phyloP scores from a whole-genome alignment of 2,888 invertebrate genomes.

The Hypomecis atomaria region DNA sequence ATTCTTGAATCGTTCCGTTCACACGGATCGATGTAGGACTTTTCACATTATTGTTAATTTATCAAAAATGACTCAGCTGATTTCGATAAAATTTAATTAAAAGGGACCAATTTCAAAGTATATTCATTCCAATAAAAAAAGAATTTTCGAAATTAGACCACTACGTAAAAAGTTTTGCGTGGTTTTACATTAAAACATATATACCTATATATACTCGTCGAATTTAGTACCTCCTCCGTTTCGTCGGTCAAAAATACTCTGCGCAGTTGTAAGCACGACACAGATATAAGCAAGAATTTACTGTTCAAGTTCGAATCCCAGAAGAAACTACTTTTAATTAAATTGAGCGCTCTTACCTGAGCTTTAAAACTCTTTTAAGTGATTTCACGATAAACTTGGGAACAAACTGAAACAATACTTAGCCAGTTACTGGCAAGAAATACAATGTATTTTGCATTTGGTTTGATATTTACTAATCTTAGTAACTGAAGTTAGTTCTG shows the following conservation, averaged over 20 bases:
- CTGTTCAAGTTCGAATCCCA: slow-evolving; percentile 50
- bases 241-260: slow-evolving; percentile 13
- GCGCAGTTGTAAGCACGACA: slow-evolving; percentile 42
- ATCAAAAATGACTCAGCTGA: too few species aligned
- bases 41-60: too few species aligned
- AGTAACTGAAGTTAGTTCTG: slow-evolving; percentile 35
- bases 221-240: too few species aligned
- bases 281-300: slow-evolving; percentile 30
- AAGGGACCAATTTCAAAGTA: too few species aligned
- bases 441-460: slow-evolving; percentile 51
- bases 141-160: too few species aligned
- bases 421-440: slow-evolving; percentile 49
- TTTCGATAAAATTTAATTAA: too few species aligned
- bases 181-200: too few species aligned
- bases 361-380: slow-evolving; percentile 66
- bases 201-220: too few species aligned
- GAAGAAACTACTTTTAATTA: slow-evolving; percentile 67
- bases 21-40: too few species aligned
- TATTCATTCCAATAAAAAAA: too few species aligned
- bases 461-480: slow-evolving; percentile 39
- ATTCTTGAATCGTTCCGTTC: too few species aligned
- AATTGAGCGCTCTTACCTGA: slow-evolving; percentile 64
- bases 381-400: slow-evolving; percentile 67
- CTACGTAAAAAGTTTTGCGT: too few species aligned
- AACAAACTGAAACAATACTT: slow-evolving; percentile 65